These are phyloP conservation scores for Rallus crepitans DNA, from an alignment of 2,797 vertebrate genomes.

Conservation along the genomic window DNA sequence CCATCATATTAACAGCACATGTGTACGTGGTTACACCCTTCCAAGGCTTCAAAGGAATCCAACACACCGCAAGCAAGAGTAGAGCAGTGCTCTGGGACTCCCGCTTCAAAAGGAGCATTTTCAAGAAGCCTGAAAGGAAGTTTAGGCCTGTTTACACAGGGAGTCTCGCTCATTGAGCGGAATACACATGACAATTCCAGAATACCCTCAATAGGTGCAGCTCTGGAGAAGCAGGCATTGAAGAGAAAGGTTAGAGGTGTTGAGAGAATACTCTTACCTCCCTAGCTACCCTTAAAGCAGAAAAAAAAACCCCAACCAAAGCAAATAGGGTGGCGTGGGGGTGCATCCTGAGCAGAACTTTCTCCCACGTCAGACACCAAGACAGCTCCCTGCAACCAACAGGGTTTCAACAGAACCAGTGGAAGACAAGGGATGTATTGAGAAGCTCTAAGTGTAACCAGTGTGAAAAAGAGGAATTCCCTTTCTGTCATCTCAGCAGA, in stretches of 20 bases:
- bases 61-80: neutral
- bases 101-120: neutral
- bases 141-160: neutral
- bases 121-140: neutral
- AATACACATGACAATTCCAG: neutral
- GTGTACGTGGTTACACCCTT: neutral
- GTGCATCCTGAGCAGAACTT: neutral
- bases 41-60: neutral
- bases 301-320: no score
- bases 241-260: neutral
- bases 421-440: neutral
- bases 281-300: neutral
- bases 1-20: neutral
- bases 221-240: neutral
- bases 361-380: neutral
- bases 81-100: neutral
- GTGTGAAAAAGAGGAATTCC: neutral
- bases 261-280: neutral
- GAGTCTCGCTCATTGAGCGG: neutral
- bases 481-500: neutral
- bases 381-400: neutral
- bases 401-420: neutral
- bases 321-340: no score
- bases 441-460: conserved; percentile 6
- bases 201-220: neutral